Base-by-base conservation (phyloP, 2,797 vertebrate genomes). In the Coreius guichenoti region DNA sequence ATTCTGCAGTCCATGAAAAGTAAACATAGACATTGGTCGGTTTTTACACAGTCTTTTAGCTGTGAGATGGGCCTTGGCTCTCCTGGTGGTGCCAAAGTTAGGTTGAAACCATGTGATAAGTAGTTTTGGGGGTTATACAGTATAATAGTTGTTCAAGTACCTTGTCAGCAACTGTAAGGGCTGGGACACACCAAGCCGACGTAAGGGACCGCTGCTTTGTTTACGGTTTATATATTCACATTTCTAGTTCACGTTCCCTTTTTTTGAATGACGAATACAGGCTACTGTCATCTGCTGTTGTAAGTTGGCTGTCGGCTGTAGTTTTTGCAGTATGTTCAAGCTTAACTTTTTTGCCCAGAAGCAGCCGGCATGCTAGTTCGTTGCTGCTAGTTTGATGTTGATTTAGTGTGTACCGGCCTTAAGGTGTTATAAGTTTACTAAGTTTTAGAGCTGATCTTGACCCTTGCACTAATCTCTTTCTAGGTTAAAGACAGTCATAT, bases 401-500 rank as follows among this genome's bases (percentile, higher is more conserved):
- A 1, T 65, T 65, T 65, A 14, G 5, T 54, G 51, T 54, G 17
- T 19, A 54, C 17, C 5, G 49, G 51, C 17, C 17, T 19, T 19
- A 51, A 19, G 49, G 19, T 54, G 51, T 54, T 54, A 31, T 8
- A 63, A 16, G n/a, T 63, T 63, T 63, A 63, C 61, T 16, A 77
- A 11, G 16, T 31, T 65, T 54, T 45, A 31, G 19, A 73, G 39
- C 49, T 43, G 26, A 45, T 69, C 26, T 77, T 68, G 9, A 31
- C 29, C 29, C 75, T 70, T 83, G 31, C 72, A 11, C 54, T 49
- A 61, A 33, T 87, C 75, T 39, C 43, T 82, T 87, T 43, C 47
- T 85, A 93, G 90, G 51, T 92, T 5, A 91, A 91, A 82, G 1
- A 3, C 11, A 91, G 83, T 1, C 90, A 90, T 56, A 17, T 54